Conservation (phyloP, 2,113 vertebrate genomes). For the Sylvietta virens region DNA sequence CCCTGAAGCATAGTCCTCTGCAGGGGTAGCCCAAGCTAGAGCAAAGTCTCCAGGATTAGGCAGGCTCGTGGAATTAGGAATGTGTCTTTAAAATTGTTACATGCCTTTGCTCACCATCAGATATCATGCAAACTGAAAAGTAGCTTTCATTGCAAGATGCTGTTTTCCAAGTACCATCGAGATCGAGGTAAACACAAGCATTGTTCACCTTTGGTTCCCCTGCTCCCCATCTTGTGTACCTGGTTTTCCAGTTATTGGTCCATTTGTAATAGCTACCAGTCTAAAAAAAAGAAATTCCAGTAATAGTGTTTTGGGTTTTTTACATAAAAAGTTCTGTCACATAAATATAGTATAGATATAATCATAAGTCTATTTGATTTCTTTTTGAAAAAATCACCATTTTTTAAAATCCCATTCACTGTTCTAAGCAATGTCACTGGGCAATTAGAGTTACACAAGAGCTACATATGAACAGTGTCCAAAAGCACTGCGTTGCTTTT, state of each 20-base stretch:
- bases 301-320: neutral
- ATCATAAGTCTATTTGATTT: neutral
- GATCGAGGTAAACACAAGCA: slow-evolving; percentile 82
- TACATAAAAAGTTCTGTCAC: neutral
- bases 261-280: slow-evolving; percentile 75
- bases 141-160: slow-evolving; percentile 74
- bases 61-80: neutral
- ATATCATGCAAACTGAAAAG: slow-evolving; percentile 81
- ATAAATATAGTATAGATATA: neutral
- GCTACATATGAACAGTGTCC: neutral
- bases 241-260: slow-evolving; percentile 76
- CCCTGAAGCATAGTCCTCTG: neutral
- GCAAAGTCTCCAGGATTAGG: neutral
- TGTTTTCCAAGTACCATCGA: slow-evolving; percentile 82
- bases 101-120: slow-evolving; percentile 70
- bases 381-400: fast-evolving
- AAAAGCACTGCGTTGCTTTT: neutral
- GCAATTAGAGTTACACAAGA: neutral
- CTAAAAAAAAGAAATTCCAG: slow-evolving; percentile 47
- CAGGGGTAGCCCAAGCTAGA: neutral
- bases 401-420: neutral
- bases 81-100: neutral
- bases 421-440: neutral
- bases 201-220: slow-evolving; percentile 77
- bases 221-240: slow-evolving; percentile 78